phyloP scores from a whole-genome alignment of 2,797 vertebrate species.

The Geotrypetes seraphini region DNA sequence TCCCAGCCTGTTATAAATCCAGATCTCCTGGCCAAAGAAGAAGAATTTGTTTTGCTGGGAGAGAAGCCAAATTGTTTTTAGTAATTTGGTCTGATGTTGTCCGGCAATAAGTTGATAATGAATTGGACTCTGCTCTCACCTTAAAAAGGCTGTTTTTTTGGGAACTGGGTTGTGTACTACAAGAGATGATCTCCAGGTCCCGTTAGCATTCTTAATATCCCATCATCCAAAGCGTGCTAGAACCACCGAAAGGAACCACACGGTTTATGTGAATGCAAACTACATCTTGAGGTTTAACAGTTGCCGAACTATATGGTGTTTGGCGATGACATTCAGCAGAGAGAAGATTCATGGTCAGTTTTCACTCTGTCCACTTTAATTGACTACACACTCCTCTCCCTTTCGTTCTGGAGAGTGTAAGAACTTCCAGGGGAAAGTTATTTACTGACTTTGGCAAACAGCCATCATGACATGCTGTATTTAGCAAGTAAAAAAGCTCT shows the following conservation, averaged over 20 bases:
- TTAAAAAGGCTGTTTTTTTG: constrained; percentile 2
- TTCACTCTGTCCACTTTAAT: too few relatives aligned
- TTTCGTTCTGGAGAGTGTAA: too few relatives aligned
- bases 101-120: constrained; percentile 11
- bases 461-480: too few relatives aligned
- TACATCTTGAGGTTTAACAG: too few relatives aligned
- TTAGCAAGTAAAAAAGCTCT: too few relatives aligned
- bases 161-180: constrained; percentile 18
- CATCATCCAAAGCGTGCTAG: constrained; percentile 8
- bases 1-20: constrained; percentile 2
- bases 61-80: constrained; percentile 16
- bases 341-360: too few relatives aligned
- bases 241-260: constrained; percentile 6
- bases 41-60: constrained; percentile 15
- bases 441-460: too few relatives aligned
- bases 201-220: constrained; percentile 12
- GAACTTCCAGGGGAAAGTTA: too few relatives aligned
- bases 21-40: neutral
- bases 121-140: constrained; percentile 3
- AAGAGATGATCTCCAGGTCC: constrained; percentile 2
- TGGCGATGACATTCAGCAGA: too few relatives aligned
- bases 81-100: constrained; percentile 19
- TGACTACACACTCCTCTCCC: too few relatives aligned
- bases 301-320: too few relatives aligned
- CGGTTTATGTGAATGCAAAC: neutral